Base-by-base conservation (phyloP, 2,113 vertebrate species). In the Mormyrus lacerda region DNA sequence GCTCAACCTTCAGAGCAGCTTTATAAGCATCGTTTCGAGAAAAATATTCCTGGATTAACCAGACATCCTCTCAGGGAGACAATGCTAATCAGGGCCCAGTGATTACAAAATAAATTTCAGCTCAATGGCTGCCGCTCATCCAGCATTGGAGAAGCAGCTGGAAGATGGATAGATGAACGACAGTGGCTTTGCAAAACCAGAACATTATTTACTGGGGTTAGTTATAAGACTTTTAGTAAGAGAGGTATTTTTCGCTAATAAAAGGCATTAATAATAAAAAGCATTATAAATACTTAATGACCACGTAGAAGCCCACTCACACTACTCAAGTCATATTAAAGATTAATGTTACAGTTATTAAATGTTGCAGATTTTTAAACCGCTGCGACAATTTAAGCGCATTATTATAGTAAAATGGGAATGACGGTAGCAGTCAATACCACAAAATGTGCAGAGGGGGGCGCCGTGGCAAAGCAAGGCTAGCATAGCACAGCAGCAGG, bases 401-500 rank as follows among this genome's bases (percentile, higher is more conserved):
- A 42, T 76, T 76, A 76, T 39, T 35, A 76, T 39, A 76, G 31
- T 76, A 4, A 76, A 39, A 76, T 79, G 73, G 31, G 31, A 35
- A 79, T 8, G 73, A 79, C 1, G 35, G 73, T 79, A 79, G 73
- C 35, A 79, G 73, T 79, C 42, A 79, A 79, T 79, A 79, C 13
- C 35, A 8, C 31, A 87, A 35, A 5, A 50, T 61, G 39, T 87
- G 55, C 53, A 65, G 51, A 42, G 17, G 42, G n/a, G 35, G 9
- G 27, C n/a, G 27, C 24, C 21, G 85, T 35, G 55, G 87, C 69
- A 42, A 83, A 35, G 44, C 83, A 90, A 10, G n/a, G 69, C 31
- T 88, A 87, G 88, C 89, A 87, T 83, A 45, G 47, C 88, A 76
- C 39, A 24, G 88, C 44, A 83, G 47, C 48, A 39, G 76, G 61